Conservation (phyloP, 2,113 vertebrate genomes). For the Verasper variegatus region DNA sequence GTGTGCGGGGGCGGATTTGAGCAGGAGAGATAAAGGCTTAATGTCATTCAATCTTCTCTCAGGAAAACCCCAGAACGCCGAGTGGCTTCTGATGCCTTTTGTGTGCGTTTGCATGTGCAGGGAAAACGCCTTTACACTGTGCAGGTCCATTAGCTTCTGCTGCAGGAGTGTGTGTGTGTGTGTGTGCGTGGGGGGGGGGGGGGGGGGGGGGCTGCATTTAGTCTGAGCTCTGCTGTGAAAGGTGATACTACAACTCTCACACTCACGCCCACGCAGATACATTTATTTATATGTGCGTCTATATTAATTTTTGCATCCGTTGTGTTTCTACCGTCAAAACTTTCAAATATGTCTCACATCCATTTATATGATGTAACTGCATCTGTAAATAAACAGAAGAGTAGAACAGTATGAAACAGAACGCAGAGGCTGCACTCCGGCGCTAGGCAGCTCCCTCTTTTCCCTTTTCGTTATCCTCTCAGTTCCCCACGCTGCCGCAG, state of each 20-base stretch:
- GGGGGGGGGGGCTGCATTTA: not conserved
- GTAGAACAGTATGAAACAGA: not conserved
- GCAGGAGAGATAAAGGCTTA: conserved; percentile 24
- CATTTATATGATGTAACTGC: not conserved
- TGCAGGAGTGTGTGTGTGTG: not conserved
- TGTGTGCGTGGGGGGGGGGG: not conserved
- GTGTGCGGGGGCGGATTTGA: not conserved
- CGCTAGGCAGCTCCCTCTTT: conserved; percentile 7
- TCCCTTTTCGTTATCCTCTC: conserved; percentile 21
- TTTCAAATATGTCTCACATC: not conserved
- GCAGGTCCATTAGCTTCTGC: conserved; percentile 38
- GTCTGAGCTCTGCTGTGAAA: not conserved
- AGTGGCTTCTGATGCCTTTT: conserved; percentile 2
- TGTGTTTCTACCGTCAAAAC: not conserved
- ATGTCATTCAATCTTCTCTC: conserved; percentile 37
- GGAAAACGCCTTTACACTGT: conserved; percentile 13
- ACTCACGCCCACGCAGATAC: not conserved
- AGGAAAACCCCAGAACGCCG: conserved; percentile 8
- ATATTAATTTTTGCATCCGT: not conserved
- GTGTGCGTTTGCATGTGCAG: conserved; percentile 11
- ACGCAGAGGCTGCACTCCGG: conserved; percentile 26
- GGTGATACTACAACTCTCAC: conserved; percentile 9
- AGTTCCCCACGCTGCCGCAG: conserved; percentile 31
- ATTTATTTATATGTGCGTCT: not conserved
- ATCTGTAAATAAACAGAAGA: not conserved